These are phyloP conservation scores for Achroia grisella DNA, from an alignment of 1,140 invertebrate species.

Conservation along the genomic window DNA sequence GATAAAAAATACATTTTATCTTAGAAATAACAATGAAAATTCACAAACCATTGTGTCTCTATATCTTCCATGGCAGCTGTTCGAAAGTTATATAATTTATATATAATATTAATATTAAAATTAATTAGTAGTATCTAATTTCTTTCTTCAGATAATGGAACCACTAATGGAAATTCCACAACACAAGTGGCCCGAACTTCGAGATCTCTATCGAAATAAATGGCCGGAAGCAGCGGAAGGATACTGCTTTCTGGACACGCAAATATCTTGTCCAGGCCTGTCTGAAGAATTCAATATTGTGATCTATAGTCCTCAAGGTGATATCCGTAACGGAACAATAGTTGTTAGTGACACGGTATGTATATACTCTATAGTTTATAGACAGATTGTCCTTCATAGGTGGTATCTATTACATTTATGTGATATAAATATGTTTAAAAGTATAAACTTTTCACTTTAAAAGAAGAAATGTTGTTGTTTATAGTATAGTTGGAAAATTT, in stretches of 20 bases:
- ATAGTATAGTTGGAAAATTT: too few relatives aligned
- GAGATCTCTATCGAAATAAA: constrained; percentile 15
- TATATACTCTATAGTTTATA: neutral
- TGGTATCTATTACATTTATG: neutral
- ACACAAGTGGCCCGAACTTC: constrained; percentile 16
- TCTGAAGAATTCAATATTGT: constrained; percentile 16
- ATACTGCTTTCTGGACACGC: constrained; percentile 23
- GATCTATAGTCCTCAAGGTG: constrained; percentile 32
- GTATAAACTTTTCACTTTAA: too few relatives aligned
- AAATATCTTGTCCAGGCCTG: constrained; percentile 15
- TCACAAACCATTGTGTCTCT: too few relatives aligned
- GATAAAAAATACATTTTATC: too few relatives aligned
- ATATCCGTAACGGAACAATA: constrained; percentile 30
- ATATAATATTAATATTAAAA: neutral
- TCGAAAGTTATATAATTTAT: neutral
- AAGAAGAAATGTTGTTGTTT: too few relatives aligned
- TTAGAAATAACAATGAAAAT: too few relatives aligned
- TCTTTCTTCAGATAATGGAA: constrained; percentile 16
- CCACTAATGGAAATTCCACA: constrained; percentile 18
- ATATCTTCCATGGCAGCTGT: too few relatives aligned
- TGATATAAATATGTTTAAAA: neutral
- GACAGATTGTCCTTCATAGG: neutral
- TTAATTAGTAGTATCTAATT: too few relatives aligned
- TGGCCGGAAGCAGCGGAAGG: constrained; percentile 21
- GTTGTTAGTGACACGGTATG: constrained; percentile 22